phyloP scores from a whole-genome alignment of 2,888 invertebrate species.

The Lithophane semibrunnea region DNA sequence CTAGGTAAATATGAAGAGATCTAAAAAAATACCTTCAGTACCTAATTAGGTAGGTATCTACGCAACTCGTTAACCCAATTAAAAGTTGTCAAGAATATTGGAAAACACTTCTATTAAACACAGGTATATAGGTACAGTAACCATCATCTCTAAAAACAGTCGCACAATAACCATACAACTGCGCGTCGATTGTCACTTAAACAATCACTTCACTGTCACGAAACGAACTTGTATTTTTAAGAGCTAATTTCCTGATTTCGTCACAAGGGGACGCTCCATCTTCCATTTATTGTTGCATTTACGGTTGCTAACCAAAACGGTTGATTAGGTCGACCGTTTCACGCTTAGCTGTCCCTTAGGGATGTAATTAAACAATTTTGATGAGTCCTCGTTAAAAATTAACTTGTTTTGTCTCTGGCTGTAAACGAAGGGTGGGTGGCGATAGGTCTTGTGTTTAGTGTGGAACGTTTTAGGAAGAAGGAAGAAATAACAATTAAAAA shows the following conservation, averaged over 20 bases:
- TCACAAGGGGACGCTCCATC: slow-evolving; percentile 66
- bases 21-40: too few relatives aligned
- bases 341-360: slow-evolving; percentile 80
- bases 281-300: slow-evolving; percentile 76
- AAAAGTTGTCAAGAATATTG: not conserved
- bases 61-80: not conserved
- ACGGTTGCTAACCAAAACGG: slow-evolving; percentile 74
- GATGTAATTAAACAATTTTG: slow-evolving; percentile 86
- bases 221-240: slow-evolving; percentile 75
- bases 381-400: slow-evolving; percentile 84
- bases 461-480: slow-evolving; percentile 17
- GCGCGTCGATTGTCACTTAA: slow-evolving; percentile 18
- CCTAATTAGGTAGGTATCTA: not conserved
- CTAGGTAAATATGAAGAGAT: not conserved
- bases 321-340: slow-evolving; percentile 79
- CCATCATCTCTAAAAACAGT: not conserved
- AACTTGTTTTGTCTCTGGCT: slow-evolving; percentile 79
- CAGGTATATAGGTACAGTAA: not conserved
- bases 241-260: slow-evolving; percentile 79
- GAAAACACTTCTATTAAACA: not conserved
- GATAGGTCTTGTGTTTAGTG: slow-evolving; percentile 51
- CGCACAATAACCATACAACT: slow-evolving; percentile 11
- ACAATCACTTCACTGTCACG: slow-evolving; percentile 39
- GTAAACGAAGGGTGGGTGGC: slow-evolving; percentile 38
- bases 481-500: slow-evolving; percentile 16